These are phyloP conservation scores for Teleogryllus occipitalis DNA, from an alignment of 1,140 invertebrate genomes.

Conservation along the genomic window DNA sequence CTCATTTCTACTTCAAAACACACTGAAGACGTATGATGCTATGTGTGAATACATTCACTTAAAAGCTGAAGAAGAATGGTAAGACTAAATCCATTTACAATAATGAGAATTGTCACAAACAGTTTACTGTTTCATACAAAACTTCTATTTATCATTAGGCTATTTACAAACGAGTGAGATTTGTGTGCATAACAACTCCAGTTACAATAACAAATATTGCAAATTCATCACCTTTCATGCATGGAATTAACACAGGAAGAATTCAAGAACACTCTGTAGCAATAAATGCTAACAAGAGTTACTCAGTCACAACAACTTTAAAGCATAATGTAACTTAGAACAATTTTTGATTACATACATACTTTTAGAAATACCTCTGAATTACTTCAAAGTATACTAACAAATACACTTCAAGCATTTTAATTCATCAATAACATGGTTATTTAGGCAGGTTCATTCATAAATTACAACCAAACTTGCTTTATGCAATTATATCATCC, in stretches of 20 bases:
- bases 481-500: not conserved
- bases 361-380: not conserved
- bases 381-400: not conserved
- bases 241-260: not conserved
- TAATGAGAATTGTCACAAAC: not conserved
- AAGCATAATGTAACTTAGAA: no score
- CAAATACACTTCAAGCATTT: not conserved
- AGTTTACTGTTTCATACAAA: not conserved
- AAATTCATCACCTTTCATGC: not conserved
- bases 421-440: not conserved
- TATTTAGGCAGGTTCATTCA: not conserved
- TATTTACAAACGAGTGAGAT: not conserved
- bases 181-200: not conserved
- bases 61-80: no score
- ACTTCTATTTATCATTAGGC: not conserved
- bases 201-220: not conserved
- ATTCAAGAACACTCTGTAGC: not conserved
- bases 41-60: no score
- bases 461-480: not conserved
- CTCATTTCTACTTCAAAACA: no score
- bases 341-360: no score
- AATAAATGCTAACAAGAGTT: no score
- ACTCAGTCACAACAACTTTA: no score
- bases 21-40: no score
- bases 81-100: not conserved